Conservation (phyloP, 2,797 vertebrate genomes). For the Bucorvus abyssinicus region DNA sequence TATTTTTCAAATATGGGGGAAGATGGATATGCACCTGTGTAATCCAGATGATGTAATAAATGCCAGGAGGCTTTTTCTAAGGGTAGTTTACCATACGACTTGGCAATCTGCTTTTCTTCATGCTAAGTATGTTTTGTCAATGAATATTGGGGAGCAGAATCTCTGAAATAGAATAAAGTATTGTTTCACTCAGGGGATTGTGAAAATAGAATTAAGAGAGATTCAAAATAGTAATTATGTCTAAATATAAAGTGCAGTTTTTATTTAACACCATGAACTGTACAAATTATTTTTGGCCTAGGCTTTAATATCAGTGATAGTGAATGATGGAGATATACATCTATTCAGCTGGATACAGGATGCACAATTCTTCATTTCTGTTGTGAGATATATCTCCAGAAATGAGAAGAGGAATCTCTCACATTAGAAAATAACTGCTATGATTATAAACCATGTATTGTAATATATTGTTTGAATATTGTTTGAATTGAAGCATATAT, state of each 20-base stretch:
- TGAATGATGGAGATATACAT: neutral
- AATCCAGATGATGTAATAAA: neutral
- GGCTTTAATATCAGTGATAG: neutral
- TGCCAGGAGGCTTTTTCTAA: neutral
- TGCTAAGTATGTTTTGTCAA: neutral
- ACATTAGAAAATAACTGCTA: neutral
- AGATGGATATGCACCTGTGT: conserved; percentile 59
- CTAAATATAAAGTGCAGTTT: neutral
- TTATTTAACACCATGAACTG: neutral
- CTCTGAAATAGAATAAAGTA: neutral
- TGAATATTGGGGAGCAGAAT: neutral
- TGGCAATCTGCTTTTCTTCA: neutral
- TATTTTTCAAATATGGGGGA: conserved; percentile 58
- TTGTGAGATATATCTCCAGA: neutral
- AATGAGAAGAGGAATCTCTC: neutral
- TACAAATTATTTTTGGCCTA: neutral
- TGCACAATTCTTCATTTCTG: neutral
- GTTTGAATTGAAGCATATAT: neutral
- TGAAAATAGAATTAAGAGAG: conserved; percentile 11
- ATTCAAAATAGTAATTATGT: neutral
- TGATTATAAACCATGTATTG: neutral
- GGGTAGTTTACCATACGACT: neutral
- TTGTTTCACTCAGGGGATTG: neutral
- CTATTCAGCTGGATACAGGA: neutral
- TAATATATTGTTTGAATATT: too few species aligned